phyloP scores from a whole-genome alignment of 2,113 vertebrate species.

The Cricetomys ansorgei region DNA sequence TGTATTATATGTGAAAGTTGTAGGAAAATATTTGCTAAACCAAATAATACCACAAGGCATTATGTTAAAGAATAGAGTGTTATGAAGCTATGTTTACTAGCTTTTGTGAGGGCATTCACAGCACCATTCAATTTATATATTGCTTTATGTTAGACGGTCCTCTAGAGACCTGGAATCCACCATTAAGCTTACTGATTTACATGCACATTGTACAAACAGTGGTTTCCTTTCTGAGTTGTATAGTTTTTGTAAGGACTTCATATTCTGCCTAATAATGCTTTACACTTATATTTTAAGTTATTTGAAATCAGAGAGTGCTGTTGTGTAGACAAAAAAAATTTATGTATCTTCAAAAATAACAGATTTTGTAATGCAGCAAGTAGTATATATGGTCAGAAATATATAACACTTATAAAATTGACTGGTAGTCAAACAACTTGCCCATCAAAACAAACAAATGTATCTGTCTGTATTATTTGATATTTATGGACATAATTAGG shows the following conservation, averaged over 20 bases:
- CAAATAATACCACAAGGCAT: conserved; percentile 47
- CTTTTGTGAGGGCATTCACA: conserved; percentile 65
- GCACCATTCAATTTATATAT: conserved; percentile 60
- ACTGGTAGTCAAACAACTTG: conserved; percentile 64
- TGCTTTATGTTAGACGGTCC: conserved; percentile 61
- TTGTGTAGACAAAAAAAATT: neutral
- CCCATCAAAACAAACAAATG: conserved; percentile 64
- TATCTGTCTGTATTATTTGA: conserved; percentile 53
- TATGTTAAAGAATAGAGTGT: conserved; percentile 48
- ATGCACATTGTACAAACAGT: conserved; percentile 72
- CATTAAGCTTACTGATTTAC: conserved; percentile 70
- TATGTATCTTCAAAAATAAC: conserved; percentile 43
- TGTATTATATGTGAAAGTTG: neutral
- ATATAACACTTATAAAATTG: conserved; percentile 29
- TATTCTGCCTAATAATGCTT: conserved; percentile 59
- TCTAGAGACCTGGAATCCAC: conserved; percentile 64
- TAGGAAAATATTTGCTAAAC: conserved; percentile 26
- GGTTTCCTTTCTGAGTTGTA: conserved; percentile 37
- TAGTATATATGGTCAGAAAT: conserved; percentile 19
- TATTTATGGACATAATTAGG: conserved; percentile 43
- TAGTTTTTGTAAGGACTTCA: conserved; percentile 57
- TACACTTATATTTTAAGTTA: conserved; percentile 51
- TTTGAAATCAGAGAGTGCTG: conserved; percentile 35
- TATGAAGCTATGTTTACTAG: conserved; percentile 56
- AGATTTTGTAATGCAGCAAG: conserved; percentile 50